phyloP scores from a whole-genome alignment of 2,888 invertebrate species.

The Phrixothrix hirtus region DNA sequence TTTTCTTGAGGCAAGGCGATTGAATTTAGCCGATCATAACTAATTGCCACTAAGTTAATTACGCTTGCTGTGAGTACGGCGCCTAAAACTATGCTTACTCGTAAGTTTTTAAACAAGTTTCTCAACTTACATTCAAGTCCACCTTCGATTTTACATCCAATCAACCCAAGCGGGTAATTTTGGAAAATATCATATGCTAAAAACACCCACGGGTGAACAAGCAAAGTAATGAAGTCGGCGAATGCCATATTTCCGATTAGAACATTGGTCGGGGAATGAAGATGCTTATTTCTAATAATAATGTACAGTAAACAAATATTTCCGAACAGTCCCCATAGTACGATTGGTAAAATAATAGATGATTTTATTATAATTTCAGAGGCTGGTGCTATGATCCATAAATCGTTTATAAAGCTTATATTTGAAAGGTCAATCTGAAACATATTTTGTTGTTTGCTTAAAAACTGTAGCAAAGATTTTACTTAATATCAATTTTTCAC shows the following conservation, averaged over 20 bases:
- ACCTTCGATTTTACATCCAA: conserved; percentile 79
- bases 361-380: conserved; percentile 67
- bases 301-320: conserved; percentile 69
- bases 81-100: conserved; percentile 60
- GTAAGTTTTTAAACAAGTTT: too few relatives aligned
- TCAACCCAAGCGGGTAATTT: conserved; percentile 72
- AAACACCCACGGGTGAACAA: conserved; percentile 77
- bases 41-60: conserved; percentile 75
- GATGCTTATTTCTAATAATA: conserved; percentile 63
- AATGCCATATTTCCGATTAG: conserved; percentile 76
- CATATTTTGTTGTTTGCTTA: too few relatives aligned
- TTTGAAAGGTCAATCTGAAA: conserved; percentile 45
- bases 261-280: conserved; percentile 72
- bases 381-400: conserved; percentile 66
- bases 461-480: too few relatives aligned
- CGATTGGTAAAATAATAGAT: conserved; percentile 63
- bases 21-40: conserved; percentile 81
- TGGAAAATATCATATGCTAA: conserved; percentile 74
- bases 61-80: conserved; percentile 75
- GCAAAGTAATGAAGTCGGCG: conserved; percentile 68
- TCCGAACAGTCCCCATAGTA: conserved; percentile 67
- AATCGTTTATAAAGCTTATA: conserved; percentile 62
- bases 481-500: too few relatives aligned
- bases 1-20: conserved; percentile 75
- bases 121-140: conserved; percentile 66